Conservation (phyloP, 2,113 vertebrate species). For the Willisornis vidua region DNA sequence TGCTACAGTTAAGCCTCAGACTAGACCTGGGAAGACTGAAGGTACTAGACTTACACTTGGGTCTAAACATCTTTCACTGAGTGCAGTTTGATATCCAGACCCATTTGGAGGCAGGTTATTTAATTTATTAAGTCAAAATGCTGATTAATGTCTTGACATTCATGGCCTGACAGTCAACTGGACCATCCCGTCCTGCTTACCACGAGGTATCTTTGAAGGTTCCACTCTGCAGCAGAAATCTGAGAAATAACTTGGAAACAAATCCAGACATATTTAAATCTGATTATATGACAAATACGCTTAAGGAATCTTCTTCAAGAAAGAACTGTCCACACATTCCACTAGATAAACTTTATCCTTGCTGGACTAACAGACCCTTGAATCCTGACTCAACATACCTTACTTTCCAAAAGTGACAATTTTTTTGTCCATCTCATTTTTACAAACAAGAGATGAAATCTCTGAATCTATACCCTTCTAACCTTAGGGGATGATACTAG, state of each 20-base stretch:
- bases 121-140: not conserved
- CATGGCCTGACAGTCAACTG: not conserved
- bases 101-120: not conserved
- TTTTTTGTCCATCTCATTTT: not conserved
- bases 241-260: not conserved
- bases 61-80: not conserved
- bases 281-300: not conserved
- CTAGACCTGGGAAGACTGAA: not conserved
- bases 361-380: not conserved
- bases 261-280: not conserved
- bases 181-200: not conserved
- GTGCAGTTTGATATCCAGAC: not conserved
- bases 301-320: not conserved
- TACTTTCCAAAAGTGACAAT: not conserved
- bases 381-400: not conserved
- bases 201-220: not conserved
- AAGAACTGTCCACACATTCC: not conserved
- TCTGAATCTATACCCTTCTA: not conserved
- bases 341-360: not conserved
- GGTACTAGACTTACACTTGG: not conserved
- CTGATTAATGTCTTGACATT: not conserved
- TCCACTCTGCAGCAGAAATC: not conserved
- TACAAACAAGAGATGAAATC: not conserved
- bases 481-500: not conserved
- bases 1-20: not conserved